phyloP scores from a whole-genome alignment of 2,113 vertebrate genomes.

The Myotis yumanensis region DNA sequence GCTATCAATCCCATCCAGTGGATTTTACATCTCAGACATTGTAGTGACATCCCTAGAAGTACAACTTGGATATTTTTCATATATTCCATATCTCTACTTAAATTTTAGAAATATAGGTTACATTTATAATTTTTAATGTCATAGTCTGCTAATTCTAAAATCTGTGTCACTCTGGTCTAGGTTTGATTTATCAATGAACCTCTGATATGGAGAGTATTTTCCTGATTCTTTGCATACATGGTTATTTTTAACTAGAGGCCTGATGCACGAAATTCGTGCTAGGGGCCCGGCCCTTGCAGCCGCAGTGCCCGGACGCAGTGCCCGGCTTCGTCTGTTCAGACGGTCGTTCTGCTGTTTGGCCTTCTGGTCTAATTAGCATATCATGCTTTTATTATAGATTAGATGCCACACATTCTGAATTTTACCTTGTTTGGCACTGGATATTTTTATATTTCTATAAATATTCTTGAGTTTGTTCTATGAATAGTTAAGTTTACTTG shows the following conservation, averaged over 20 bases:
- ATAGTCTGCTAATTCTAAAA: not conserved
- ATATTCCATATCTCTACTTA: not conserved
- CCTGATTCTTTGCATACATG: not conserved
- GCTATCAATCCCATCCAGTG: too few species aligned
- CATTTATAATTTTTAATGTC: not conserved
- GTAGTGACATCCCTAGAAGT: not conserved
- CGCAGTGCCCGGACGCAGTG: too few species aligned
- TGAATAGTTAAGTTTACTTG: not conserved
- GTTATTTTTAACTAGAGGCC: not conserved
- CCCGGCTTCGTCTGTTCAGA: too few species aligned
- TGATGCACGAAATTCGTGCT: too few species aligned
- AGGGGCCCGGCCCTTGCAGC: too few species aligned
- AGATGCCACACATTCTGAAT: not conserved
- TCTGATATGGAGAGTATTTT: not conserved
- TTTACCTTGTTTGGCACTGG: not conserved
- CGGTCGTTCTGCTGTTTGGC: too few species aligned
- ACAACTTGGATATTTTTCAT: not conserved
- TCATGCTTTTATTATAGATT: too few species aligned
- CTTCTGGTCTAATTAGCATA: too few species aligned
- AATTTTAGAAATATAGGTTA: not conserved
- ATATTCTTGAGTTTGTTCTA: not conserved
- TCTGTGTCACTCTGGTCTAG: not conserved
- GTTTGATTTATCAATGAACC: not conserved
- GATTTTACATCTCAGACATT: not conserved
- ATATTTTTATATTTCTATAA: not conserved